These are phyloP conservation scores for Poecilobothrus nobilitatus DNA, from an alignment of 2,888 invertebrate genomes.

Conservation along the genomic window DNA sequence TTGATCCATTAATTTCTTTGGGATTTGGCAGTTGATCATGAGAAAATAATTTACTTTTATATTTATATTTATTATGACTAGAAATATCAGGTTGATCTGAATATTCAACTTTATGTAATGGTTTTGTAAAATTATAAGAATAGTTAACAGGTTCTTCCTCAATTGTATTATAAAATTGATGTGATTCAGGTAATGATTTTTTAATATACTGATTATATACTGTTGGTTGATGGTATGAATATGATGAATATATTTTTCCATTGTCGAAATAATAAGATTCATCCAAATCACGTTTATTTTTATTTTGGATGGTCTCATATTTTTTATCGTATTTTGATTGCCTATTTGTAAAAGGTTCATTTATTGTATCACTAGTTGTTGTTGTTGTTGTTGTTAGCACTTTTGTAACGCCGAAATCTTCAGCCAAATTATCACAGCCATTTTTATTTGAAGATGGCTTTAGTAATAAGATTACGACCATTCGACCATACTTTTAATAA, in stretches of 20 bases:
- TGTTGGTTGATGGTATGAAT: too few relatives aligned
- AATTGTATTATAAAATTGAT: slow-evolving; percentile 13
- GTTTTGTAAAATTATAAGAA: too few relatives aligned
- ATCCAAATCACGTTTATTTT: too few relatives aligned
- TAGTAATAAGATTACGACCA: slow-evolving; percentile 46
- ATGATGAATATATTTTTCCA: too few relatives aligned
- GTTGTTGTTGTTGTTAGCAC: slow-evolving; percentile 31
- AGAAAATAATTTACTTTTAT: background rate
- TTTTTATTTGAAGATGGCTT: slow-evolving; percentile 40
- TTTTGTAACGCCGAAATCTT: background rate
- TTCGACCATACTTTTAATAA: slow-evolving; percentile 42
- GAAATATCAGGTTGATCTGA: slow-evolving; percentile 7
- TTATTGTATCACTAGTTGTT: slow-evolving; percentile 35
- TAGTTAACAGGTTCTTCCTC: too few relatives aligned
- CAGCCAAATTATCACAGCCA: slow-evolving; percentile 33
- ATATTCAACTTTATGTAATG: slow-evolving; percentile 8
- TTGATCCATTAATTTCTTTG: slow-evolving; percentile 8
- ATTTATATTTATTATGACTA: background rate
- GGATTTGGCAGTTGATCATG: background rate
- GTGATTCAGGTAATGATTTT: too few relatives aligned
- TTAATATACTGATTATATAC: too few relatives aligned
- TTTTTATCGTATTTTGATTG: slow-evolving; percentile 10
- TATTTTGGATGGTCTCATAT: too few relatives aligned
- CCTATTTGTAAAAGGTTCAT: slow-evolving; percentile 32
- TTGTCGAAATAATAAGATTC: too few relatives aligned